phyloP scores from a whole-genome alignment of 2,888 invertebrate genomes.

The Drosophila subquinaria region DNA sequence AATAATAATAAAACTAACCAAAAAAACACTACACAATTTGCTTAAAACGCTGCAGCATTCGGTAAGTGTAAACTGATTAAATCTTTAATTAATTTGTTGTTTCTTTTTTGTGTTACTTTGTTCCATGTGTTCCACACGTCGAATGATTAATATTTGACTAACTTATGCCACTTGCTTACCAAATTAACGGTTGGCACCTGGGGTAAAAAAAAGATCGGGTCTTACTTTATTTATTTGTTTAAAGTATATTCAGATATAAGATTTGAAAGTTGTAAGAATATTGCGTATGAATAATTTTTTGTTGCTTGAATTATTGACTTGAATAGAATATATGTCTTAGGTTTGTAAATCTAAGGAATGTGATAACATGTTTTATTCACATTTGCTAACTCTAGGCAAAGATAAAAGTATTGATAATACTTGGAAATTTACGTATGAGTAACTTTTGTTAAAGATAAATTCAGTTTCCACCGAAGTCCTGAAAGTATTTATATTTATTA shows the following conservation, averaged over 20 bases:
- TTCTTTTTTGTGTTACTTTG: conserved; percentile 4
- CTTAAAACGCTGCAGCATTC: conserved; percentile 61
- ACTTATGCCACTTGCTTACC: background rate
- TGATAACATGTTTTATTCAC: background rate
- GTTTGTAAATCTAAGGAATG: too few species aligned
- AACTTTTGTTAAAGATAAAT: background rate
- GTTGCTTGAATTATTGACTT: too few species aligned
- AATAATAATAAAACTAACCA: conserved; percentile 24
- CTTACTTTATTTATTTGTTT: too few species aligned
- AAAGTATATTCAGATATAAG: background rate
- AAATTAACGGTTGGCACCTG: conserved; percentile 1
- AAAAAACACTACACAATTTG: conserved; percentile 28
- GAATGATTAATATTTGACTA: conserved; percentile 25
- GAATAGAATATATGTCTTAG: too few species aligned
- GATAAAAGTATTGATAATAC: background rate
- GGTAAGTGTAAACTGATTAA: conserved; percentile 59
- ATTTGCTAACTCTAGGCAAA: background rate
- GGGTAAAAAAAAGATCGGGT: too few species aligned
- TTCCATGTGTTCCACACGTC: conserved; percentile 12
- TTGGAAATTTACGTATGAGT: background rate
- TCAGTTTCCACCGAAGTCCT: background rate
- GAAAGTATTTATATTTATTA: background rate
- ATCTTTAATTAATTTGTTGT: conserved; percentile 21
- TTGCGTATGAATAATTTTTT: background rate
- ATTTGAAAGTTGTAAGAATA: background rate